Conservation (phyloP, 2,113 vertebrate species). For the Lepus americanus region DNA sequence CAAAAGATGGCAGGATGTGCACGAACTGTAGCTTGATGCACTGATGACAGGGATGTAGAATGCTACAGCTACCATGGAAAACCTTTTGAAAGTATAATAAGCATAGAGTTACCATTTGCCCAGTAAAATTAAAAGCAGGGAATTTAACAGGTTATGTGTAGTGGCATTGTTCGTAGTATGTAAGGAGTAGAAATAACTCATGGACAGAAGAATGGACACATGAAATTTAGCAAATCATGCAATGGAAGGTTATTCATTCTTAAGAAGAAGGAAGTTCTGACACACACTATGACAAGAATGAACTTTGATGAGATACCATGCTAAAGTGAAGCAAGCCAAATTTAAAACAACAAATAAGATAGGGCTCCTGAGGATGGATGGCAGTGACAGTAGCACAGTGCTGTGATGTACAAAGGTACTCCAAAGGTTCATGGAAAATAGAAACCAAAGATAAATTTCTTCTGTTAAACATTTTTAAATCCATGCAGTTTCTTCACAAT, state of each 20-base stretch:
- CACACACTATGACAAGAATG: not conserved
- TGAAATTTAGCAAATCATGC: not conserved
- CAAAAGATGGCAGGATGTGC: not conserved
- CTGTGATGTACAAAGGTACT: too few relatives aligned
- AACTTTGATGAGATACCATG: not conserved
- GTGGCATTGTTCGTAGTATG: not conserved
- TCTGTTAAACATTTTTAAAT: too few relatives aligned
- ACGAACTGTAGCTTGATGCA: not conserved
- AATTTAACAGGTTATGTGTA: not conserved
- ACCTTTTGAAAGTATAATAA: not conserved
- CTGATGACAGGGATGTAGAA: not conserved
- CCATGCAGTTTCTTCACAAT: too few relatives aligned
- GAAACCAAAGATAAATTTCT: too few relatives aligned
- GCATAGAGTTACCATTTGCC: not conserved
- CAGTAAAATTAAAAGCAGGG: not conserved
- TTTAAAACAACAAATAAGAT: slow-evolving; percentile 25
- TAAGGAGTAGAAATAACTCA: not conserved
- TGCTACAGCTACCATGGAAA: not conserved
- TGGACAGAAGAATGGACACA: not conserved
- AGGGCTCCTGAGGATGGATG: not conserved
- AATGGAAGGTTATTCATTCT: not conserved
- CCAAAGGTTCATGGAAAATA: too few relatives aligned
- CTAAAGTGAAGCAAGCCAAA: slow-evolving; percentile 43
- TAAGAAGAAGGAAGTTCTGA: slow-evolving; percentile 48
- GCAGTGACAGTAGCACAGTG: too few relatives aligned